Evolutionary conservation across 2,113 vertebrate genomes (phyloP), one percentile per base, ranked within the genome.

Genomic region (Mesoclemmys tuberculata): DNA sequence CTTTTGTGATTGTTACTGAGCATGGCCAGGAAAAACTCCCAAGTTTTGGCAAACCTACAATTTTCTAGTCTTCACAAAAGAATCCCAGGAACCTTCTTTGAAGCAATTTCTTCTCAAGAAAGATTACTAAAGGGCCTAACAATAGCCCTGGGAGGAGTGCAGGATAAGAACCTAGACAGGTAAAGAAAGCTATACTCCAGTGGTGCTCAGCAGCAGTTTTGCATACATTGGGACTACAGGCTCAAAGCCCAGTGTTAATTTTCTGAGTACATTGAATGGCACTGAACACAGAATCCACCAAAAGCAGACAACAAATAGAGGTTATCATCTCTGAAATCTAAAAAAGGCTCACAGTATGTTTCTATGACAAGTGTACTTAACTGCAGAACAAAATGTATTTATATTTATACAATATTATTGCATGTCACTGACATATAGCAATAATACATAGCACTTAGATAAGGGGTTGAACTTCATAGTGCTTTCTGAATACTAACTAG

Each of bases 61-160:
- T 96, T 96, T 97, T 97, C 93, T 96, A 97, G 96, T 95, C 93
- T 96, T 92, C 93, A 93, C 68, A 90, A 94, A 97, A 91, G 94
- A 94, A 89, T 89, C 90, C 96, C 97, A 97, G 91, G 94, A 96
- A 97, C 96, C 96, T 95, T 96, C 86, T 94, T 92, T 88, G 93
- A 96, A 97, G 90, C 68, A 85, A 81, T 93, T 92, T 90, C 88
- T 97, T 96, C 93, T 74, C 24, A 38, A 12, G 8, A 46, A 75
- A 46, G 10, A 75, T 79, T 94, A 97, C 96, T 96, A 95, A 96
- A 35, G 83, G 13, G 92, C 90, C 93, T 95, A 95, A 97, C 93
- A 96, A 93, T 88, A 86, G 44, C 54, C 92, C 52, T 94, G 92
- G 94, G 95, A 91, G 51, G n/a, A 94, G 49, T 3, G 9, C 11